Percentiles rank a stretch among this genome's conserved stretches.
These are phyloP conservation scores for Albula glossodonta DNA, from an alignment of 2,113 vertebrate genomes.

Conservation along the genomic window DNA sequence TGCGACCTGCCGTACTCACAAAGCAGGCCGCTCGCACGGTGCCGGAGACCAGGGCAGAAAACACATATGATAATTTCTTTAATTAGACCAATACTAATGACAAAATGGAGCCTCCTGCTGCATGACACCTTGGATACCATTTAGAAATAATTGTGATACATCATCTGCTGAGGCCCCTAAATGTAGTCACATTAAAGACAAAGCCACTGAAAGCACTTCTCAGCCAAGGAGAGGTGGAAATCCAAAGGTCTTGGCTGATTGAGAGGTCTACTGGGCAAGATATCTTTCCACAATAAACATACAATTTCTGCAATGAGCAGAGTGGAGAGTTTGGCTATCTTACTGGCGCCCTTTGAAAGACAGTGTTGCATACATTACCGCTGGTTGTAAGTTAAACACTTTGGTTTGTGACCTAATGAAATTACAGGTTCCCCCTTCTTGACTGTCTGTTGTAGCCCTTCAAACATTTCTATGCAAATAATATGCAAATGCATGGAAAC, in stretches of 20 bases:
- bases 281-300: conserved; percentile 31
- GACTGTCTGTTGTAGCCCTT: conserved; percentile 50
- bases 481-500: conserved; percentile 69
- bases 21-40: not conserved
- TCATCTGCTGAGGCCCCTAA: conserved; percentile 12
- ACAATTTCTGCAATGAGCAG: conserved; percentile 18
- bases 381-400: conserved; percentile 54
- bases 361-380: conserved; percentile 52
- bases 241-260: not conserved
- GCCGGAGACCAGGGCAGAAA: conserved; percentile 14
- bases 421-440: conserved; percentile 53
- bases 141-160: conserved; percentile 23
- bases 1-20: not conserved
- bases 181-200: conserved; percentile 15
- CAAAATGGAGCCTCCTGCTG: conserved; percentile 33
- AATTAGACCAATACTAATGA: conserved; percentile 34
- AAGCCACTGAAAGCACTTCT: conserved; percentile 3
- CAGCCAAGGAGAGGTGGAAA: not conserved
- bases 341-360: conserved; percentile 30
- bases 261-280: not conserved
- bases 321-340: conserved; percentile 31
- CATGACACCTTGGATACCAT: conserved; percentile 21
- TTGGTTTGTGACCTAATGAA: conserved; percentile 59
- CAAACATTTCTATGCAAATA: conserved; percentile 68
- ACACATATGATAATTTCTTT: conserved; percentile 25